A percentile compares a stretch with the other conserved stretches of the same genome.
These are phyloP conservation scores for Drosophila subsilvestris DNA, from an alignment of 2,888 invertebrate species.

Conservation along the genomic window DNA sequence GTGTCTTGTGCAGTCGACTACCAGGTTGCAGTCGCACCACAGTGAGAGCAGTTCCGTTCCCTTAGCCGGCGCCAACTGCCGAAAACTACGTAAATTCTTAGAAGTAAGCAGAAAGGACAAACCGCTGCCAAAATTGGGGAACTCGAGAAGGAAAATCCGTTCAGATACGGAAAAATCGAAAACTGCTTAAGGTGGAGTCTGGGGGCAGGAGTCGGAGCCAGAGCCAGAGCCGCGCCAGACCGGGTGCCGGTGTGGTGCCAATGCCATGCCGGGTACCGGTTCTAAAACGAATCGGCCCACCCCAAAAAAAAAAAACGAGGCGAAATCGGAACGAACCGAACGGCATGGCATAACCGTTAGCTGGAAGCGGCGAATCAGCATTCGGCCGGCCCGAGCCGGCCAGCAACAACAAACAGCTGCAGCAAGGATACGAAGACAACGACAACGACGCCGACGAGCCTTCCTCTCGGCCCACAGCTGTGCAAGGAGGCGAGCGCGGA, in stretches of 20 bases:
- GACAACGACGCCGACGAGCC: conserved; percentile 47
- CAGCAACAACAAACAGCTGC: conserved; percentile 2
- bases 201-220: conserved; percentile 7
- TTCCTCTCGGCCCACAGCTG: conserved; percentile 56
- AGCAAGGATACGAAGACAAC: conserved; percentile 3
- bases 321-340: conserved; percentile 26
- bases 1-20: conserved; percentile 51
- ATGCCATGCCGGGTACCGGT: conserved; percentile 57
- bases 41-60: neutral
- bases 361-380: conserved; percentile 53
- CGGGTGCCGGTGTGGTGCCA: conserved; percentile 37
- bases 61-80: conserved; percentile 33
- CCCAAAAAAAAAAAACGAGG: conserved; percentile 20
- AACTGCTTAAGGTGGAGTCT: conserved; percentile 51
- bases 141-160: conserved; percentile 1
- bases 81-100: conserved; percentile 17
- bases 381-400: conserved; percentile 14
- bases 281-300: neutral
- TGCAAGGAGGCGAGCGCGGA: conserved; percentile 31
- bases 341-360: conserved; percentile 27
- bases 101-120: conserved; percentile 3
- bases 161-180: conserved; percentile 40
- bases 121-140: neutral
- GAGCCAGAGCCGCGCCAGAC: conserved; percentile 31
- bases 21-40: conserved; percentile 9